Percentiles rank a stretch among this genome's conserved stretches.
phyloP scores from a whole-genome alignment of 2,113 vertebrate genomes.

The Suricata suricatta region DNA sequence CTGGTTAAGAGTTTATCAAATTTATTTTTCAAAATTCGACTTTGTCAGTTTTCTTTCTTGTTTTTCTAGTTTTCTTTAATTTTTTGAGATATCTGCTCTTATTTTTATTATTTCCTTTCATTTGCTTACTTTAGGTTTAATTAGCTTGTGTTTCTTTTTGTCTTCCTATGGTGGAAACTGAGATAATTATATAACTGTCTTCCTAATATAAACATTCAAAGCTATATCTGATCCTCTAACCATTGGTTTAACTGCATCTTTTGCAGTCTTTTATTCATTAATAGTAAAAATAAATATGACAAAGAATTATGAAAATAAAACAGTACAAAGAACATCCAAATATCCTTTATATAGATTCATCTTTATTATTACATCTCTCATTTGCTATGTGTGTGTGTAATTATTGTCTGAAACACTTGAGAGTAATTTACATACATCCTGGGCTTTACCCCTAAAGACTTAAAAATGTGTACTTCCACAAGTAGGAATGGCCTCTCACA shows the following conservation, averaged over 20 bases:
- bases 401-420: conserved; percentile 16
- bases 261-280: background rate
- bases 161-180: background rate
- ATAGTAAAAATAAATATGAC: background rate
- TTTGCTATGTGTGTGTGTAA: background rate
- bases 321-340: background rate
- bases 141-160: background rate
- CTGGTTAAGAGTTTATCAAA: background rate
- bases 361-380: background rate
- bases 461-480: background rate
- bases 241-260: background rate
- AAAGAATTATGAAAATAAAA: background rate
- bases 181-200: background rate
- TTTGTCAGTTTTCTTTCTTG: background rate
- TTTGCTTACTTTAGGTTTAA: background rate
- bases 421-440: background rate
- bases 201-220: background rate
- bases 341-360: background rate
- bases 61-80: background rate
- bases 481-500: background rate
- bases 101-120: background rate
- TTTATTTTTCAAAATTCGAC: background rate
- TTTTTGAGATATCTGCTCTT: background rate
- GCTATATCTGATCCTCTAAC: background rate
- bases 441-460: background rate